Evolutionary conservation across 2,113 vertebrate genomes (phyloP).

Genomic region (Bettongia penicillata): DNA sequence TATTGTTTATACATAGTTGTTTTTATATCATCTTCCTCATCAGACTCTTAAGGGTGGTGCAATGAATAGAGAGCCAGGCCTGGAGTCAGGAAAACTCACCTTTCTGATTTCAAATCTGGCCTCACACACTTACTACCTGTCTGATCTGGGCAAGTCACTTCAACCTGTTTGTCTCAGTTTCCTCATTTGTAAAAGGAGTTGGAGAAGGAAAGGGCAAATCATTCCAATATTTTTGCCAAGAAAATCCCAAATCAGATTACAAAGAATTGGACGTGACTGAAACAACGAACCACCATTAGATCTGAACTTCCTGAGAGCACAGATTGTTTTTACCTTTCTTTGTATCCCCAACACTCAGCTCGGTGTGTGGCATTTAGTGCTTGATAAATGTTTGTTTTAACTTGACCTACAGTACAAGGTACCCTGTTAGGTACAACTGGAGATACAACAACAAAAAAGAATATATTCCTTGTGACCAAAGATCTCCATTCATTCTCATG

Average conservation of each 20-base stretch:
- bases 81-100: background rate
- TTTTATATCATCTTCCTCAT: background rate
- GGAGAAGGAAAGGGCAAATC: background rate
- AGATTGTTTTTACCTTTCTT: background rate
- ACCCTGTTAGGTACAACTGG: background rate
- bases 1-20: background rate
- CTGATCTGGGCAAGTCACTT: background rate
- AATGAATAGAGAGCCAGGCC: background rate
- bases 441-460: background rate
- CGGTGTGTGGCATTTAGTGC: background rate
- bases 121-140: background rate
- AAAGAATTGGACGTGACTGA: background rate
- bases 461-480: background rate
- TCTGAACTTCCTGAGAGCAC: background rate
- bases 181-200: background rate
- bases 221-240: background rate
- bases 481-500: background rate
- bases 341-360: background rate
- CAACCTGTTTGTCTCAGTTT: background rate
- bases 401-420: background rate
- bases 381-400: background rate
- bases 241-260: background rate
- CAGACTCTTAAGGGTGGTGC: background rate
- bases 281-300: background rate
- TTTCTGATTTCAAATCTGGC: background rate